Conservation (phyloP, 2,113 vertebrate species). For the Protomyctophum bolini region DNA sequence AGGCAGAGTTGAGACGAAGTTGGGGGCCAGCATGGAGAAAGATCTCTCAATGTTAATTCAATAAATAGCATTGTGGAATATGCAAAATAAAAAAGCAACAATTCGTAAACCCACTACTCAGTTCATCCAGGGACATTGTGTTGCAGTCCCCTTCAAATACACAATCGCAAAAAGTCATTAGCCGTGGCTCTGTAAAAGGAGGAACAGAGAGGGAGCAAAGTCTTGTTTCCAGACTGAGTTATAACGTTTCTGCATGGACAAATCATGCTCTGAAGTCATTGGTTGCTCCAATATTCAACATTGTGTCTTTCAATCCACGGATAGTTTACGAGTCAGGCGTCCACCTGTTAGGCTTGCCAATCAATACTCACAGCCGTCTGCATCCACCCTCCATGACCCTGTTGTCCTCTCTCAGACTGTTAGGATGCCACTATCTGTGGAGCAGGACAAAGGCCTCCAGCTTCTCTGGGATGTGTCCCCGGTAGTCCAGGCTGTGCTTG, state of each 20-base stretch:
- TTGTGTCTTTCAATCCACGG: constrained; percentile 17
- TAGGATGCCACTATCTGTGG: constrained; percentile 88
- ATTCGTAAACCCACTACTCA: constrained; percentile 47
- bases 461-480: constrained; percentile 93
- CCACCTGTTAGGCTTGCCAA: constrained; percentile 5
- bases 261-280: constrained; percentile 9
- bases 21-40: constrained; percentile 72
- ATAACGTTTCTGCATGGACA: constrained; percentile 35
- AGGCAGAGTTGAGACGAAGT: constrained; percentile 59
- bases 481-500: constrained; percentile 87
- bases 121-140: constrained; percentile 57
- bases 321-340: constrained; percentile 16
- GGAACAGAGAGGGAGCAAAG: constrained; percentile 14
- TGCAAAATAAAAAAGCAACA: constrained; percentile 43
- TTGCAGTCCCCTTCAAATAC: constrained; percentile 52
- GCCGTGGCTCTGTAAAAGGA: constrained; percentile 18
- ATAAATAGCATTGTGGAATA: constrained; percentile 76
- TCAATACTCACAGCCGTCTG: not conserved
- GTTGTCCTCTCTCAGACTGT: not conserved
- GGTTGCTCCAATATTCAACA: constrained; percentile 27
- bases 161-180: constrained; percentile 69
- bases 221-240: constrained; percentile 23
- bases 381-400: not conserved
- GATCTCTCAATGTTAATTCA: constrained; percentile 72
- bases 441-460: constrained; percentile 95